Evolutionary conservation across 1,140 invertebrate genomes (phyloP).

Genomic region (Polyergus mexicanus): DNA sequence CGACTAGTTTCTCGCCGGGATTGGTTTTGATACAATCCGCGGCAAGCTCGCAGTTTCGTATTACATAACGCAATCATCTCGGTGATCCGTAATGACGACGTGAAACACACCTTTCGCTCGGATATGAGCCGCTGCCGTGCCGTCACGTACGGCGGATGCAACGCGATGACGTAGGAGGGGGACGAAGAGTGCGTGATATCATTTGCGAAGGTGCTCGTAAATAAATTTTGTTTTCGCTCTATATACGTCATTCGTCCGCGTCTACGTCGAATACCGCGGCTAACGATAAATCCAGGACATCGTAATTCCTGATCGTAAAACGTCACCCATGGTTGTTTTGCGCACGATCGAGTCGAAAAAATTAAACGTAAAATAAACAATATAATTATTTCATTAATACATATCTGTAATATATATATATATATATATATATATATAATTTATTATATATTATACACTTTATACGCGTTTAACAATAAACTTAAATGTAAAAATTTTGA

Average conservation of each 20-base stretch:
- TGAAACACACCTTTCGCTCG: slow-evolving; percentile 58
- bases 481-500: too few species aligned
- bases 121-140: neutral
- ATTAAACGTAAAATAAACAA: too few species aligned
- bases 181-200: slow-evolving; percentile 26
- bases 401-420: too few species aligned
- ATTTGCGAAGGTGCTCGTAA: slow-evolving; percentile 13
- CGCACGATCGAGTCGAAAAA: neutral
- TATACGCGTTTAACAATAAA: too few species aligned
- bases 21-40: slow-evolving; percentile 9
- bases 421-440: too few species aligned
- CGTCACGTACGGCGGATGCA: slow-evolving; percentile 4
- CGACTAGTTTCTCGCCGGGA: neutral
- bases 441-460: too few species aligned
- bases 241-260: slow-evolving; percentile 21
- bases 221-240: neutral
- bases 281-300: neutral
- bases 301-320: neutral
- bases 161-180: neutral
- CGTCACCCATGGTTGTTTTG: neutral
- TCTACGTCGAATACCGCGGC: neutral
- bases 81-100: slow-evolving; percentile 39
- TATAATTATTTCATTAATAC: too few species aligned
- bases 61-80: slow-evolving; percentile 65
- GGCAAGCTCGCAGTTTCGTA: neutral